phyloP scores from a whole-genome alignment of 2,113 vertebrate species.

The Meles meles region DNA sequence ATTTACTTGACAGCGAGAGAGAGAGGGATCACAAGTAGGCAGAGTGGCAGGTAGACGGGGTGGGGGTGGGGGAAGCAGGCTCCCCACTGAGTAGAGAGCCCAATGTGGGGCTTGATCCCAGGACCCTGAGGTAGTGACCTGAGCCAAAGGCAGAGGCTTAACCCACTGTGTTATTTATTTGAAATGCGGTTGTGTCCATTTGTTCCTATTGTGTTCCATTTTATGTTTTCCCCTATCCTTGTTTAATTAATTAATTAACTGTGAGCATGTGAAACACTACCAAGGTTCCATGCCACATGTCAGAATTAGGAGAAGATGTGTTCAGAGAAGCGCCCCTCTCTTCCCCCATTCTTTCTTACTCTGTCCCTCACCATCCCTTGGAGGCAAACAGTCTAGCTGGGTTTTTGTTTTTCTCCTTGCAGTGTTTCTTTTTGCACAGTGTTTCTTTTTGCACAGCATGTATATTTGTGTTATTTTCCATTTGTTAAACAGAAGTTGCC shows the following conservation, averaged over 20 bases:
- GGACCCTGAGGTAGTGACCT: no score
- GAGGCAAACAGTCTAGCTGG: background rate
- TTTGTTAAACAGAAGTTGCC: background rate
- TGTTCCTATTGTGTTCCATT: background rate
- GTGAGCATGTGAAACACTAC: background rate
- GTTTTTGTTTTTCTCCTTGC: background rate
- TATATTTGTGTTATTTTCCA: background rate
- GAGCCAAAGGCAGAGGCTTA: no score
- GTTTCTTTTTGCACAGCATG: background rate
- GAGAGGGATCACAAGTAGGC: no score
- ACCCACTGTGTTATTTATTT: background rate
- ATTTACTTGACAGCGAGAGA: no score
- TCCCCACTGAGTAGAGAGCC: no score
- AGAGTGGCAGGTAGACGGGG: no score
- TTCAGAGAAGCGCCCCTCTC: background rate
- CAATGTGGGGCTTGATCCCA: no score
- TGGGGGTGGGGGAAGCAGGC: no score
- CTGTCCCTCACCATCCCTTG: background rate
- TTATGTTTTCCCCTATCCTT: background rate
- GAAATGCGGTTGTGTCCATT: background rate
- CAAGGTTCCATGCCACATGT: background rate
- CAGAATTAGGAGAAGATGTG: background rate
- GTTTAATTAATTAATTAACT: background rate
- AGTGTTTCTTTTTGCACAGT: background rate
- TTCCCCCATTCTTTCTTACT: background rate